Base-by-base conservation (phyloP, 2,888 invertebrate genomes). In the Halictus quadricinctus region DNA sequence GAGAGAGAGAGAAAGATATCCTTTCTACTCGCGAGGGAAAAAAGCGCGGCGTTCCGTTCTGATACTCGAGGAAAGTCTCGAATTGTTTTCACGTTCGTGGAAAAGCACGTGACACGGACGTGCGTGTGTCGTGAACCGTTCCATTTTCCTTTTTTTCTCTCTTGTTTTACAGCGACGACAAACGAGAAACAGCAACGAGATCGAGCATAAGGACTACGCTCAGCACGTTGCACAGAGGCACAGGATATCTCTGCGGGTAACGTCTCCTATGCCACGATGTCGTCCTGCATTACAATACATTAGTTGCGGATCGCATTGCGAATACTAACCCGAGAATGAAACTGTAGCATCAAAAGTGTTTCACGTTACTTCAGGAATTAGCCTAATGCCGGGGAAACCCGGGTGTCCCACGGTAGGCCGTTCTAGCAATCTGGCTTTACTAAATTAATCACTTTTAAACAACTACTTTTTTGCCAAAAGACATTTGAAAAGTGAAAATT, bases 181-280 rank as follows among this genome's bases (percentile, higher is more conserved):
- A 80, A 86, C 89, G 85, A 93, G 93, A 84, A 91, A 92, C 81
- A 91, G 90, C 86, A 92, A 91, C 88, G 93, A 93, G 80, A 85
- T 90, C 78, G 93, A 93, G 82, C 90, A 92, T 81, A 93, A 93
- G 90, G 94, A 94, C 84, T 91, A 91, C 88, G 90, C 84, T 80
- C 89, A 91, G 70, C 89, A 92, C 73, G 92, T 89, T 15, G 91
- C 89, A n/a, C 93, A 93, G 78, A 93, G 91, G 91, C 93, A 93
- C 89, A 92, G 94, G 87, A 93, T 94, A 92, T 93, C 94, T 29
- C 87, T 93, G 75, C 92, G 94, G 92, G 94, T 94, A 88, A 92
- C 69, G 64, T 64, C 29, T 15, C 18, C 64, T 64, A 18, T 15
- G 64, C 64, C 64, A 25, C 29, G 25, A 54, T 10, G 54, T n/a